Conservation (phyloP, 2,797 vertebrate genomes). For the Eremophila alpestris region DNA sequence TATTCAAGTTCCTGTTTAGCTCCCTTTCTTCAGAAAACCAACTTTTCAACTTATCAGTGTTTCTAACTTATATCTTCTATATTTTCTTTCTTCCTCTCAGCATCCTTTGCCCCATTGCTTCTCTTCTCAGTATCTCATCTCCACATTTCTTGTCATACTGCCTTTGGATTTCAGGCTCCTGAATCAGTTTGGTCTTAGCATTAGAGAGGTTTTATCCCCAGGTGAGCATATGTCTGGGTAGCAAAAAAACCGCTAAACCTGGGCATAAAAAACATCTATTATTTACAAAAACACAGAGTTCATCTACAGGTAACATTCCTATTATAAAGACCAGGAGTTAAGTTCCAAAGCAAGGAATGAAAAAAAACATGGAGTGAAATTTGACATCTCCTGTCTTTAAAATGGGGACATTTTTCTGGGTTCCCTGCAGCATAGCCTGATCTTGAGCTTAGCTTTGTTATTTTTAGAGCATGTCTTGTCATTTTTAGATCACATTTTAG, state of each 20-base stretch:
- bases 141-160: background rate
- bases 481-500: too few relatives aligned
- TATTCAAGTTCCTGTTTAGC: background rate
- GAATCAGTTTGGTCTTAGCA: background rate
- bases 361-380: background rate
- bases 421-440: background rate
- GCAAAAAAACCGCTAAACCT: background rate
- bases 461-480: background rate
- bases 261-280: background rate
- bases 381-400: background rate
- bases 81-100: background rate
- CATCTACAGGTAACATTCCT: background rate
- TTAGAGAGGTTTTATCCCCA: background rate
- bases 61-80: background rate
- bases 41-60: background rate
- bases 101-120: background rate
- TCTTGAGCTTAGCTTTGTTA: background rate
- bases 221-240: background rate
- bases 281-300: constrained; percentile 7
- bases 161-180: background rate
- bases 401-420: background rate
- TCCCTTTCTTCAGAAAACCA: background rate
- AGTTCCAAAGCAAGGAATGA: background rate
- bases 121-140: background rate
- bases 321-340: background rate